These are phyloP conservation scores for Philopedon plagiatum DNA, from an alignment of 2,888 invertebrate species.

Conservation along the genomic window DNA sequence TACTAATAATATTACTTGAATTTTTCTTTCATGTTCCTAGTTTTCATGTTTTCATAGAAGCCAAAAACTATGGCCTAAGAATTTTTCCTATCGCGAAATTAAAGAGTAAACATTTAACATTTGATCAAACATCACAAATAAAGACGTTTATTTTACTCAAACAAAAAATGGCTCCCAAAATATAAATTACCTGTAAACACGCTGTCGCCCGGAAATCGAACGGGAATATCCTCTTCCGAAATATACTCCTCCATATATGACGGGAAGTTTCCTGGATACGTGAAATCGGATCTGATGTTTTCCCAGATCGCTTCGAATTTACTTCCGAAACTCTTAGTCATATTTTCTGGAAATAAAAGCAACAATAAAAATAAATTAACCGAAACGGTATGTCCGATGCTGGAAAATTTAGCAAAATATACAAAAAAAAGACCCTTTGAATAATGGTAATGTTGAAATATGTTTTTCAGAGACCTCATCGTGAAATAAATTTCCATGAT, in stretches of 20 bases:
- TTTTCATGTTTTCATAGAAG: too few relatives aligned
- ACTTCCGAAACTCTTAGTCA: slow-evolving; percentile 80
- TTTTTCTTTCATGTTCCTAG: too few relatives aligned
- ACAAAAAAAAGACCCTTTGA: too few relatives aligned
- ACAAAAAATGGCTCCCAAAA: not conserved
- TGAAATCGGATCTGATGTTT: slow-evolving; percentile 78
- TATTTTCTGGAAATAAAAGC: slow-evolving; percentile 73
- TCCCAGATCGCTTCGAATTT: slow-evolving; percentile 81
- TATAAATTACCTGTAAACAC: slow-evolving; percentile 34
- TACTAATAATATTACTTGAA: too few relatives aligned
- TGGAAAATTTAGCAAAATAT: not conserved
- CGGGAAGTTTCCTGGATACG: slow-evolving; percentile 79
- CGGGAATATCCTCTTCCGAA: slow-evolving; percentile 73
- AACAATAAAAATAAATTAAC: slow-evolving; percentile 16
- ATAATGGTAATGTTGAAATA: too few relatives aligned
- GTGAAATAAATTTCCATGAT: too few relatives aligned
- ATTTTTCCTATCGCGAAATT: too few relatives aligned
- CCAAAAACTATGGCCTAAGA: too few relatives aligned
- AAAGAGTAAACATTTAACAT: too few relatives aligned
- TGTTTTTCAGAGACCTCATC: too few relatives aligned
- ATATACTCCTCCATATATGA: slow-evolving; percentile 82
- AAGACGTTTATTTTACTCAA: not conserved
- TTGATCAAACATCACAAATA: too few relatives aligned
- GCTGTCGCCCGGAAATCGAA: slow-evolving; percentile 61
- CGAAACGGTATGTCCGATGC: not conserved